These are phyloP conservation scores for Crepidodera aurea DNA, from an alignment of 2,888 invertebrate genomes.

Conservation along the genomic window DNA sequence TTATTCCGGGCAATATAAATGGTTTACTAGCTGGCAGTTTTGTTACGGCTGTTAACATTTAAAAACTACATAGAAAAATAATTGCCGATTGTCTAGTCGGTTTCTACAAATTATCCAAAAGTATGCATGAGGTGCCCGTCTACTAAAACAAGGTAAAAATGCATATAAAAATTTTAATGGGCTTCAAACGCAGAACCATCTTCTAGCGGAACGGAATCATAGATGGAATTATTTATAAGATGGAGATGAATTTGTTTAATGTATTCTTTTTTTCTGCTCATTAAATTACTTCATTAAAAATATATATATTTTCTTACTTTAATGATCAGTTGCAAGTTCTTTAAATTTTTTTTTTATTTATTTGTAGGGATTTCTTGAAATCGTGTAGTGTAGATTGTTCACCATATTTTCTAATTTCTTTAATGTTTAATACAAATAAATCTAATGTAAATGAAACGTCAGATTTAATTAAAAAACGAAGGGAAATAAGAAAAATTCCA, in stretches of 20 bases:
- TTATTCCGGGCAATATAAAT: constrained; percentile 8
- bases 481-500: neutral
- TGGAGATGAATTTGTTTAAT: constrained; percentile 5
- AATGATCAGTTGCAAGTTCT: too few relatives aligned
- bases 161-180: constrained; percentile 32
- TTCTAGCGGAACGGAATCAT: constrained; percentile 1
- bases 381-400: too few relatives aligned
- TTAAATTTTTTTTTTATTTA: too few relatives aligned
- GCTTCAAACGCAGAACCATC: constrained; percentile 14
- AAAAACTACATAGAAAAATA: constrained; percentile 40
- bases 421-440: too few relatives aligned
- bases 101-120: constrained; percentile 31
- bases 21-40: constrained; percentile 27
- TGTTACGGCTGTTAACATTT: constrained; percentile 38
- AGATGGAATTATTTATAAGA: neutral
- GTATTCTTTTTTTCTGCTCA: neutral
- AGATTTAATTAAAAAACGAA: neutral
- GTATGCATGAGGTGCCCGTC: constrained; percentile 28
- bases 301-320: too few relatives aligned
- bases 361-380: too few relatives aligned
- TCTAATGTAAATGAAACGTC: neutral
- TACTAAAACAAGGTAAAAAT: constrained; percentile 32
- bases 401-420: too few relatives aligned
- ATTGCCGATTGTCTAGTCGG: constrained; percentile 34
- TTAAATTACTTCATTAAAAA: constrained; percentile 9